These are phyloP conservation scores for Brienomyrus longianalis DNA, from an alignment of 2,113 vertebrate species.

Conservation along the genomic window DNA sequence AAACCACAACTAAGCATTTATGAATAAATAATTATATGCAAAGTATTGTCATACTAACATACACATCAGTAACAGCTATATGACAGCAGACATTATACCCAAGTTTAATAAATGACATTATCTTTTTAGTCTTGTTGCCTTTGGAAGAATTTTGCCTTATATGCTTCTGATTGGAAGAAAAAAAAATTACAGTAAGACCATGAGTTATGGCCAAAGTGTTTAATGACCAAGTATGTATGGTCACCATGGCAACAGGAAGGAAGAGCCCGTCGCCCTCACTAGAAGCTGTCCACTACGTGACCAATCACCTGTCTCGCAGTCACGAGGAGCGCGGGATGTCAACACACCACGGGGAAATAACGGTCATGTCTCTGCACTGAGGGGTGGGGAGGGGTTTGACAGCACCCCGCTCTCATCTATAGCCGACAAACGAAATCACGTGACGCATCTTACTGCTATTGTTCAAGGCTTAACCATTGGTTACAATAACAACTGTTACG, in stretches of 20 bases:
- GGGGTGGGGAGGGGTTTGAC: slow-evolving; percentile 37
- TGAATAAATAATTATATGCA: background rate
- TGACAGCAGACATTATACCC: background rate
- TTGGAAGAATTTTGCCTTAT: slow-evolving; percentile 27
- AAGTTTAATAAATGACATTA: slow-evolving; percentile 25
- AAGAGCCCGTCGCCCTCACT: slow-evolving; percentile 35
- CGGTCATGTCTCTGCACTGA: slow-evolving; percentile 37
- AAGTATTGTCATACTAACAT: background rate
- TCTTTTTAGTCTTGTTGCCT: slow-evolving; percentile 14
- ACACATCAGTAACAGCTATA: background rate
- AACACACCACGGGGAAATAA: slow-evolving; percentile 18
- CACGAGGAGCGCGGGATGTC: slow-evolving; percentile 26
- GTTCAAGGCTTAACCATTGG: background rate
- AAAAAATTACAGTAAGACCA: slow-evolving; percentile 29
- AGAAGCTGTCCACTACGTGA: slow-evolving; percentile 47
- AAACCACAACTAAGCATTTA: background rate
- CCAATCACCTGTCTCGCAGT: slow-evolving; percentile 41
- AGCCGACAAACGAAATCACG: slow-evolving; percentile 15
- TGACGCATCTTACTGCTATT: background rate
- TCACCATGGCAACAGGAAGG: slow-evolving; percentile 44
- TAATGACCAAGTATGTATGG: slow-evolving; percentile 42
- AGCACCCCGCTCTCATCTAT: background rate
- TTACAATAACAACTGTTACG: background rate
- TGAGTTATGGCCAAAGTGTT: slow-evolving; percentile 47
- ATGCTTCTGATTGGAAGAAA: slow-evolving; percentile 33